Evolutionary conservation across 2,888 invertebrate species (phyloP).

Genomic region (Xestobium rufovillosum): DNA sequence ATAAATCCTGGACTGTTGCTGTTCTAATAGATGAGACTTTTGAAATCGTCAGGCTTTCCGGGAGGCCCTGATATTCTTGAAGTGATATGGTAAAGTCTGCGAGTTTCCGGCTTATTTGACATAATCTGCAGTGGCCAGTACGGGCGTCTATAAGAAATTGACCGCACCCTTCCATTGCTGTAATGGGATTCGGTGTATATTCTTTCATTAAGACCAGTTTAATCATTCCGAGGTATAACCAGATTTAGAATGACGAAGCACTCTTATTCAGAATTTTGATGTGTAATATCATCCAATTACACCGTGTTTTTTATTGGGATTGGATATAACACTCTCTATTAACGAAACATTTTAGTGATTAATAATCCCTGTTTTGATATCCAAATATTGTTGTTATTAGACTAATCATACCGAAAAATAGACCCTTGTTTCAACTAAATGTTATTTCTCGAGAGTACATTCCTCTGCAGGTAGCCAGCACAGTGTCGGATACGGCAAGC

Average conservation of each 20-base stretch:
- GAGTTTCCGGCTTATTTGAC: too few relatives aligned
- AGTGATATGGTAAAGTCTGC: too few relatives aligned
- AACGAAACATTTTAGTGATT: conserved; percentile 2
- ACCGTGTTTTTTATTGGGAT: conserved; percentile 19
- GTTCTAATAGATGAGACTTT: too few relatives aligned
- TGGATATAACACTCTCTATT: not conserved
- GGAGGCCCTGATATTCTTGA: too few relatives aligned
- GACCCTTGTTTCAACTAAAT: too few relatives aligned
- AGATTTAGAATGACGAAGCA: conserved; percentile 28
- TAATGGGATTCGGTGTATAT: not conserved
- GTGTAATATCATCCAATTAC: conserved; percentile 30
- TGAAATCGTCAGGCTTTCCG: too few relatives aligned
- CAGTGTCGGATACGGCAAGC: too few relatives aligned
- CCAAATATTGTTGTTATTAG: not conserved
- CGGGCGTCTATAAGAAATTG: too few relatives aligned
- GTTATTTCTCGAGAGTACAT: too few relatives aligned
- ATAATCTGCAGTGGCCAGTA: not conserved
- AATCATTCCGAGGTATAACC: conserved; percentile 14
- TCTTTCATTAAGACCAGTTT: conserved; percentile 2
- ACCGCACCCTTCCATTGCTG: not conserved
- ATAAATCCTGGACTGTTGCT: too few relatives aligned
- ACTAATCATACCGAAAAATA: not conserved
- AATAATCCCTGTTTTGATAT: not conserved
- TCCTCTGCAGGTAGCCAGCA: too few relatives aligned
- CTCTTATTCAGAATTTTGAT: conserved; percentile 28